Evolutionary conservation across 2,888 invertebrate genomes (phyloP), one percentile per base, ranked within the genome.

Genomic region (Cheilosia soror): DNA sequence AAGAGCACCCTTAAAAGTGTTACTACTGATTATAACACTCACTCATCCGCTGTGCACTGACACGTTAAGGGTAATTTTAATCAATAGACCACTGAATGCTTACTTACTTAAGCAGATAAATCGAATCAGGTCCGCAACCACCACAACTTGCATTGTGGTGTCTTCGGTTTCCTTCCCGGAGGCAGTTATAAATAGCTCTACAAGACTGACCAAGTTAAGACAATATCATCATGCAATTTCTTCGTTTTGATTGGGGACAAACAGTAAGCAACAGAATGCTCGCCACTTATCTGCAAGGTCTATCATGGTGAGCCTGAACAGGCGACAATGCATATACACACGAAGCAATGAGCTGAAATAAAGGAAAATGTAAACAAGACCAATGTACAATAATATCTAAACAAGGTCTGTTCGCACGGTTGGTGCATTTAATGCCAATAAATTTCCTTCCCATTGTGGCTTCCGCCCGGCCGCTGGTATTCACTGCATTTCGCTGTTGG

Each of bases 391-490:
- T 83, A 73, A n/a, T n/a, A 78, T 78, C 42, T 27, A 57, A 66
- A 62, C 63, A 53, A 51, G 68, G 57, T 62, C 51, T 63, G 63
- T 72, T 73, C 44, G 73, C 73, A 79, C 79, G 55, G 63, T 37
- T 69, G 73, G 62, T 20, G 57, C 51, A 68, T 73, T 78, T 83
- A 68, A 79, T 73, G 63, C 63, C 78, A 69, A 83, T 83, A 83
- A 83, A 79, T 79, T 73, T 63, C 73, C 83, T 73, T 83, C 83
- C 73, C 57, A 79, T 79, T 51, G 83, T 57, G 69, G 83, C 63
- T 73, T 62, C 62, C 68, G 58, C 42, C 25, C 25, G 40, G 47
- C 5, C 31, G 20, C 15, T n/a, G 58, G 29, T 51, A 58, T 51
- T 40, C 40, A 40, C 40, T 40, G 47, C 25, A 75, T 29, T 62